Evolutionary conservation across 2,888 invertebrate genomes (phyloP).

Genomic region (Parelbella ahira): DNA sequence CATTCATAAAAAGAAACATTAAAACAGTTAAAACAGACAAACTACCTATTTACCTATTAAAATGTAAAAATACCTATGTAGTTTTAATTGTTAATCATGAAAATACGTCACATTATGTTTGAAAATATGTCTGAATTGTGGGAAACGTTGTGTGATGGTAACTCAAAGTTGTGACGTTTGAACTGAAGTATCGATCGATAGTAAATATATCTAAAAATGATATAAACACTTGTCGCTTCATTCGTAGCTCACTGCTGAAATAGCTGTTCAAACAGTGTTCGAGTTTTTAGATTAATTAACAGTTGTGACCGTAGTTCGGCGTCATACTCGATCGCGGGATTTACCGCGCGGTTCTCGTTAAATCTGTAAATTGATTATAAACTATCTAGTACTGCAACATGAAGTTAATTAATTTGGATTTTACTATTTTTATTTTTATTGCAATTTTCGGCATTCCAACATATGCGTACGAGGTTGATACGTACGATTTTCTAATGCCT

Average conservation of each 20-base stretch:
- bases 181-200: too few relatives aligned
- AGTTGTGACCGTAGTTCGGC: too few relatives aligned
- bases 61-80: too few relatives aligned
- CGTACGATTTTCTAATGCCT: constrained; percentile 90
- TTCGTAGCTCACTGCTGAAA: too few relatives aligned
- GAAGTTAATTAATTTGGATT: constrained; percentile 26
- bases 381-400: not conserved
- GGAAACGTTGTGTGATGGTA: too few relatives aligned
- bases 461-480: constrained; percentile 54
- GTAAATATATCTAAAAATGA: constrained; percentile 41
- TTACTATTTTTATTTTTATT: constrained; percentile 23
- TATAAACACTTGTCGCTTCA: constrained; percentile 50
- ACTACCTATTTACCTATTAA: too few relatives aligned
- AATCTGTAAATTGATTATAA: constrained; percentile 3
- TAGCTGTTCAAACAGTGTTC: constrained; percentile 8
- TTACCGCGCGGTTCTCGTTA: constrained; percentile 20
- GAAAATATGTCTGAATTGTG: too few relatives aligned
- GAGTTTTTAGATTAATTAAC: constrained; percentile 26
- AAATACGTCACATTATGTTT: too few relatives aligned
- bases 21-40: too few relatives aligned
- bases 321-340: constrained; percentile 21
- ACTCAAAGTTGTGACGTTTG: too few relatives aligned
- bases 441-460: constrained; percentile 27
- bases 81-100: too few relatives aligned
- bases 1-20: too few relatives aligned